A percentile compares a stretch with the other conserved stretches of the same genome.
phyloP scores from a whole-genome alignment of 2,113 vertebrate species.

The Apteryx owenii region DNA sequence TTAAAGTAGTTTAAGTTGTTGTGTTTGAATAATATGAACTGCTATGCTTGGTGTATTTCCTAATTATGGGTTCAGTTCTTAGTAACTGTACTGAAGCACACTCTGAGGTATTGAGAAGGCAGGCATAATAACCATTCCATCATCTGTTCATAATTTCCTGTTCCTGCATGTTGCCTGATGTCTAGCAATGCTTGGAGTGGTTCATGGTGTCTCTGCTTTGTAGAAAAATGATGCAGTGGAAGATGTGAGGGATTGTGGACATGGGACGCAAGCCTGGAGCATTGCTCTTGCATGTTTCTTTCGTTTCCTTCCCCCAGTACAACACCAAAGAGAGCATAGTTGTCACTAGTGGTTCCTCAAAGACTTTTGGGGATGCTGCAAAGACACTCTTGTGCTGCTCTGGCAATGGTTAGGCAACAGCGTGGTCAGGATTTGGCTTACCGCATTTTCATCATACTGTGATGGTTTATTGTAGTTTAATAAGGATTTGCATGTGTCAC shows the following conservation, averaged over 20 bases:
- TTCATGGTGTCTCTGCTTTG: background rate
- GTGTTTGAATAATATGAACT: background rate
- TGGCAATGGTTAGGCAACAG: background rate
- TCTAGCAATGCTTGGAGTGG: background rate
- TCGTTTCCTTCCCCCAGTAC: background rate
- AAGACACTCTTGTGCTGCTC: background rate
- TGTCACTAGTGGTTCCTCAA: background rate
- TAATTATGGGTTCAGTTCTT: background rate
- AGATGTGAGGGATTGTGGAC: background rate
- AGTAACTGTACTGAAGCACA: background rate
- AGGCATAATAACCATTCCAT: background rate
- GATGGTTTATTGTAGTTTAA: background rate
- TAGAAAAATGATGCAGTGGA: background rate
- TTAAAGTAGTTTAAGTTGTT: background rate
- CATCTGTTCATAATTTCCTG: background rate
- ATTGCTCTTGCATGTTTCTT: background rate
- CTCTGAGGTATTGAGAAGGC: background rate
- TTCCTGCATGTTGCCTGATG: background rate
- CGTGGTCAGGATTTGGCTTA: background rate
- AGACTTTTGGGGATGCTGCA: background rate
- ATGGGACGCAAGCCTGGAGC: background rate
- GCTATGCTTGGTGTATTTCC: background rate
- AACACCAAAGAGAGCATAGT: background rate
- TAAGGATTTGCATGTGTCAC: background rate
- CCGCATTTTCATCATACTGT: background rate